These are phyloP conservation scores for Macrophya annulata DNA, from an alignment of 2,888 invertebrate species.

Conservation along the genomic window DNA sequence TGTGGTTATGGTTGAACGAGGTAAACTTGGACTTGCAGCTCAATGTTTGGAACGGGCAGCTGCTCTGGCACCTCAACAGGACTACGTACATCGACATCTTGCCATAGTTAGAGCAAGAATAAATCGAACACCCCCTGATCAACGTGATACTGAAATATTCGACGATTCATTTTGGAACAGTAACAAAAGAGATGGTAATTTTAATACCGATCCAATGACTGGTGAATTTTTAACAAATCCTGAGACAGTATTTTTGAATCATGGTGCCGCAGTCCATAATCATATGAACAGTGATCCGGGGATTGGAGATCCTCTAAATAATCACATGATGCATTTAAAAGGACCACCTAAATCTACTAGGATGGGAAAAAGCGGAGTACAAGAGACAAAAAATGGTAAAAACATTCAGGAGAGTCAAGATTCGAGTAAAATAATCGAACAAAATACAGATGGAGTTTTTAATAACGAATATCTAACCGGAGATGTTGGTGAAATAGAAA, in stretches of 20 bases:
- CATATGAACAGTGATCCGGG: conserved; percentile 69
- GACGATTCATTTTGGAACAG: conserved; percentile 73
- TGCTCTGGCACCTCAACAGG: conserved; percentile 92
- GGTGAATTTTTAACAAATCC: conserved; percentile 70
- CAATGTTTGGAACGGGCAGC: conserved; percentile 92
- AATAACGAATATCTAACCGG: conserved; percentile 68
- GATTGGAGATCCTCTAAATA: conserved; percentile 65
- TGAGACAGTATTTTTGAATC: conserved; percentile 72
- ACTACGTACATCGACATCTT: conserved; percentile 94
- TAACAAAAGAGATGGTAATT: conserved; percentile 52
- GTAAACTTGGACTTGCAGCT: conserved; percentile 91
- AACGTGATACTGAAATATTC: conserved; percentile 72
- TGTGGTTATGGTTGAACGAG: conserved; percentile 96
- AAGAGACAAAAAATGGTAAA: conserved; percentile 50
- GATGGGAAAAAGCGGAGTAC: conserved; percentile 59
- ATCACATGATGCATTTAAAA: conserved; percentile 71
- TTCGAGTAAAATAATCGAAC: conserved; percentile 62
- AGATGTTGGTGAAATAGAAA: conserved; percentile 72
- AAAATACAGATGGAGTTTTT: conserved; percentile 67
- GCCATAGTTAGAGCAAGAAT: conserved; percentile 91
- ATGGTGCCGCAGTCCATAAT: conserved; percentile 71
- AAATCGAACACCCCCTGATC: conserved; percentile 73
- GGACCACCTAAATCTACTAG: conserved; percentile 67
- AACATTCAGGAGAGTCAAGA: conserved; percentile 44
- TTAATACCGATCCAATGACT: conserved; percentile 63